These are phyloP conservation scores for Apogon talboti DNA, from an alignment of 2,797 vertebrate genomes.

Conservation along the genomic window DNA sequence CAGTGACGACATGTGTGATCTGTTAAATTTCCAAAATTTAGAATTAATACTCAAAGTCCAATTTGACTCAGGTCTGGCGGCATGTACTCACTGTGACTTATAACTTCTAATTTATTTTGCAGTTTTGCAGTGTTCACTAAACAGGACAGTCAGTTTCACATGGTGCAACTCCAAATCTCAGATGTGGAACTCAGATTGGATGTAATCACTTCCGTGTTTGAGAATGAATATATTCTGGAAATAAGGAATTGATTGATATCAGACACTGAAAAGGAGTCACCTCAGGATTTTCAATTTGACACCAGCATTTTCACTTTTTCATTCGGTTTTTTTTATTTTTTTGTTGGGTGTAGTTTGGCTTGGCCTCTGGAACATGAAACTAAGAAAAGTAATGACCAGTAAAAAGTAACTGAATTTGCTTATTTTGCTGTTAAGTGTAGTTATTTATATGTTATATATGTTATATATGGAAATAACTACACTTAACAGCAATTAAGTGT, in stretches of 20 bases:
- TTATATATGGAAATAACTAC: no score
- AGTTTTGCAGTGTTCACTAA: slow-evolving; percentile 4
- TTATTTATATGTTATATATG: neutral
- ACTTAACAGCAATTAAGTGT: no score
- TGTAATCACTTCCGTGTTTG: neutral
- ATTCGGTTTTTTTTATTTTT: neutral
- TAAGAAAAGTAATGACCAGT: neutral
- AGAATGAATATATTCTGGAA: neutral
- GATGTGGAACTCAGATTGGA: neutral
- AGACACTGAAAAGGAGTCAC: no score
- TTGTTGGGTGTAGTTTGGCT: slow-evolving; percentile 35
- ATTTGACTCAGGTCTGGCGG: slow-evolving; percentile 40
- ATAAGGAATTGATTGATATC: neutral
- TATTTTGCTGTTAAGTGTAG: neutral
- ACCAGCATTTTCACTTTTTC: slow-evolving; percentile 9
- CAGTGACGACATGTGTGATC: slow-evolving; percentile 6
- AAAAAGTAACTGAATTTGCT: neutral
- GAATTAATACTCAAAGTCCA: slow-evolving; percentile 3
- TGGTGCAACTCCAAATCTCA: neutral
- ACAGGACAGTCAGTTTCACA: slow-evolving; percentile 25
- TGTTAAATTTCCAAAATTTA: slow-evolving; percentile 1
- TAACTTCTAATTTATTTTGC: slow-evolving; percentile 6
- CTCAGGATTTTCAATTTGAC: neutral
- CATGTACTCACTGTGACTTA: slow-evolving; percentile 30
- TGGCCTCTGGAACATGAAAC: neutral